Evolutionary conservation across 1,140 invertebrate species (phyloP), one percentile per base, ranked within the genome.

Genomic region (Psix sp.): DNA sequence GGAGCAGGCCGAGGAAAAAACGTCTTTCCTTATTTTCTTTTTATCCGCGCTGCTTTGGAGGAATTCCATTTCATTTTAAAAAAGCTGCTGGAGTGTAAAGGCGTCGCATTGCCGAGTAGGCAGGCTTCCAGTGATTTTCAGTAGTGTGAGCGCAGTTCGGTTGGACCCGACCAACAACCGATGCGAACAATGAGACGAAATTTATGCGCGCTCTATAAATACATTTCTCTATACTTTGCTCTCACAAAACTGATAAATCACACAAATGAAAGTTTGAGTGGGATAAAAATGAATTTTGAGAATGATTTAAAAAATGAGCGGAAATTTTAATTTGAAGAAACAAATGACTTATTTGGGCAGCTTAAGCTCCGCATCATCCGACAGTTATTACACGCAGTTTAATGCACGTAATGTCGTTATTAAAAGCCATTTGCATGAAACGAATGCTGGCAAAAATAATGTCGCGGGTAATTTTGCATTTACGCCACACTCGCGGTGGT

Each of bases 21-120:
- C 60, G 66, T 62, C 46, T 39, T 60, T 46, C 20, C 54, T 73
- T 73, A 73, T 66, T 65, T 73, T 73, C 70, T 66, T 73, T 73
- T 66, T 73, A 73, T 73, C 62, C 45, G n/a, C 35, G 36, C 21
- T 66, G 52, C 60, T 66, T 73, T 73, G 56, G 70, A 73, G 60
- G 52, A 73, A 73, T 73, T 73, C 71, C 71, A 74, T 74, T 74
- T 67, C 71, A 67, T 74, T 74, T 67, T 60, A 74, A 74, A 74
- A 74, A 74, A 74, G 49, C 62, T 62, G 62, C 49, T 74, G 48
- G 51, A 74, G 71, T 67, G 71, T 67, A 74, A 74, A 74, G 62
- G 62, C 71, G 71, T 74, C 62, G 57, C 62, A 67, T 49, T 74
- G 62, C 71, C 71, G 62, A 74, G 49, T 74, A 74, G 62, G 71